Evolutionary conservation across 2,888 invertebrate genomes (phyloP), one percentile per base, ranked within the genome.

Genomic region (Lasioglossum leucozonium): DNA sequence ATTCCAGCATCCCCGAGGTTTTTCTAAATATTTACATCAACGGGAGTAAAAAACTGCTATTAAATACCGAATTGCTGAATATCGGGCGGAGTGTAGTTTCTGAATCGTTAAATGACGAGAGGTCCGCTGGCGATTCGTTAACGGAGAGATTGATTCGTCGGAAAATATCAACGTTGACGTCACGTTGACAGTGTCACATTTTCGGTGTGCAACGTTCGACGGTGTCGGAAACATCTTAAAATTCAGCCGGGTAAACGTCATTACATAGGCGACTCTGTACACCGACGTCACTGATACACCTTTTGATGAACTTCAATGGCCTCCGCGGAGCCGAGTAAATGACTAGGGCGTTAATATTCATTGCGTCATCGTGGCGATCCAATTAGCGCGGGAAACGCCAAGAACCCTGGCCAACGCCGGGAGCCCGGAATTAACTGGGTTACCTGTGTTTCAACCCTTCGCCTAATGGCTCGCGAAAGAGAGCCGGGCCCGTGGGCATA

Each of bases 301-400:
- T 84, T 84, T 84, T 72, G 80, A 77, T 72, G 47, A 67, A 77
- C 77, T 75, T 80, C 74, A 77, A 84, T 62, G 72, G 44, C 55
- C 71, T 47, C 37, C 84, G 18, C 80, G 73, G 67, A 80, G 62
- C 71, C 47, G 47, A 65, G 77, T 72, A 84, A 85, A 85, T 84
- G 85, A 84, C 80, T 77, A 55, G 85, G 71, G 75, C 75, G 85
- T 85, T 85, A 84, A 85, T 85, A 85, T 84, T 85, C 80, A 85
- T 85, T 84, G 80, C 84, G 77, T 84, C 79, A 84, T 85, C 84
- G 85, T 72, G 77, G 74, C 77, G 85, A 84, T 77, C 85, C 85
- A 84, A 84, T 85, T 85, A 85, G 75, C 84, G 40, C 44, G 84
- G 55, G 55, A 84, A 80, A 85, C 80, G 65, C 80, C 72, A 75